Percentiles rank a stretch among this genome's conserved stretches.
phyloP scores from a whole-genome alignment of 1,140 invertebrate species.

The Subanguina moxae region DNA sequence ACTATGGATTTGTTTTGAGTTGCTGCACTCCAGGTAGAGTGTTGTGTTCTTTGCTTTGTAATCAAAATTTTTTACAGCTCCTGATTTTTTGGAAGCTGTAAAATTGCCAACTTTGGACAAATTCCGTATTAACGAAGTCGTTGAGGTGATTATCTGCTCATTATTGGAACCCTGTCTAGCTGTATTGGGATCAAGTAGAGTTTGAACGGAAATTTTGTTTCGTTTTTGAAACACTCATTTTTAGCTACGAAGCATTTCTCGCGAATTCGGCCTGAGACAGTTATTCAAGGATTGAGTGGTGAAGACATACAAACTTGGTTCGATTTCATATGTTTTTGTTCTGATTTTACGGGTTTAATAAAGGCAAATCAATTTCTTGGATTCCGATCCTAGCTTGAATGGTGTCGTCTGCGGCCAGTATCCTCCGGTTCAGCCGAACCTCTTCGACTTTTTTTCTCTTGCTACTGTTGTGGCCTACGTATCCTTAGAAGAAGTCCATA shows the following conservation, averaged over 20 bases:
- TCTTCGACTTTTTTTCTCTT: no score
- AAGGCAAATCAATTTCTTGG: no score
- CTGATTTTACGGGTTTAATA: not conserved
- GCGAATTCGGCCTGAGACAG: not conserved
- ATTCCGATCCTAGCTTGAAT: no score
- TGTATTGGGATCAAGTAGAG: not conserved
- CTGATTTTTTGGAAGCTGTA: not conserved
- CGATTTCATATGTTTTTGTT: not conserved
- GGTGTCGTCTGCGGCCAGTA: no score
- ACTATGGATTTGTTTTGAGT: no score
- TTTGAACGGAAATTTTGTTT: not conserved
- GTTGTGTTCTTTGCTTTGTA: not conserved
- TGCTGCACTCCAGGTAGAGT: not conserved
- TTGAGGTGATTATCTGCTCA: constrained; percentile 3
- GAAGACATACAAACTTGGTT: not conserved
- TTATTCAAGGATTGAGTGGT: not conserved
- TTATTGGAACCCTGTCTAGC: constrained; percentile 1
- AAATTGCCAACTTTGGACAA: not conserved
- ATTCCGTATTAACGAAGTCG: not conserved
- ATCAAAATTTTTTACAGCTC: not conserved
- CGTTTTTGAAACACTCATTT: not conserved
- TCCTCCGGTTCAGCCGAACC: no score
- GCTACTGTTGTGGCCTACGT: no score
- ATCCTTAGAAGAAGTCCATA: no score
- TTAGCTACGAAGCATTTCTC: constrained; percentile 5